Conservation (phyloP, 2,888 invertebrate species). For the Andrena praecox region DNA sequence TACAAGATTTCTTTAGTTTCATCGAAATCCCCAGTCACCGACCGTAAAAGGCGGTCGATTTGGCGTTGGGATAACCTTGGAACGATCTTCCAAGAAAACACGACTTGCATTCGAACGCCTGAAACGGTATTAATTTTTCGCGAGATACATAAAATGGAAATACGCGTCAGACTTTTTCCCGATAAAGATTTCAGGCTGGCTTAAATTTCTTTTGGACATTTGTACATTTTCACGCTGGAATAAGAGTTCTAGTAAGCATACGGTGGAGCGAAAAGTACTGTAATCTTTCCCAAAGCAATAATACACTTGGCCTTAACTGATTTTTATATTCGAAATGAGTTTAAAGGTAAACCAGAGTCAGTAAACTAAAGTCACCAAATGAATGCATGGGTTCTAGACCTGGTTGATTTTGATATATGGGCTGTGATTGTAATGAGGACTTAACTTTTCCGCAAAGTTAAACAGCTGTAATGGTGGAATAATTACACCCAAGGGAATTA, state of each 20-base stretch:
- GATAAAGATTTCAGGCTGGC: not conserved
- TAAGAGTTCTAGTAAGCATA: not conserved
- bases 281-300: slow-evolving; percentile 18
- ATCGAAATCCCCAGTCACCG: too few species aligned
- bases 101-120: not conserved
- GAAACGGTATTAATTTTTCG: not conserved
- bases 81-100: not conserved
- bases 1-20: too few species aligned
- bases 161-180: slow-evolving; percentile 10
- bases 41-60: too few species aligned
- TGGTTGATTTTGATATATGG: slow-evolving; percentile 71
- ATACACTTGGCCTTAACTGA: slow-evolving; percentile 19
- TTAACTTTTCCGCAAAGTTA: slow-evolving; percentile 42
- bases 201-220: not conserved
- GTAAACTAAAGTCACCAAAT: slow-evolving; percentile 55
- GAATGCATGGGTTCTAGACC: slow-evolving; percentile 70
- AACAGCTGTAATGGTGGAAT: not conserved
- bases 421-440: slow-evolving; percentile 65
- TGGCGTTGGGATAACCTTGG: not conserved
- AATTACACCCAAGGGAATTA: slow-evolving; percentile 2
- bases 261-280: slow-evolving; percentile 6
- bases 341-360: slow-evolving; percentile 12
- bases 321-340: slow-evolving; percentile 33
- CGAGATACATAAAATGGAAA: not conserved
- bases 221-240: slow-evolving; percentile 4